A percentile compares a stretch with the other conserved stretches of the same genome.
Evolutionary conservation across 2,113 vertebrate species (phyloP).

Genomic region (Odobenus rosmarus): DNA sequence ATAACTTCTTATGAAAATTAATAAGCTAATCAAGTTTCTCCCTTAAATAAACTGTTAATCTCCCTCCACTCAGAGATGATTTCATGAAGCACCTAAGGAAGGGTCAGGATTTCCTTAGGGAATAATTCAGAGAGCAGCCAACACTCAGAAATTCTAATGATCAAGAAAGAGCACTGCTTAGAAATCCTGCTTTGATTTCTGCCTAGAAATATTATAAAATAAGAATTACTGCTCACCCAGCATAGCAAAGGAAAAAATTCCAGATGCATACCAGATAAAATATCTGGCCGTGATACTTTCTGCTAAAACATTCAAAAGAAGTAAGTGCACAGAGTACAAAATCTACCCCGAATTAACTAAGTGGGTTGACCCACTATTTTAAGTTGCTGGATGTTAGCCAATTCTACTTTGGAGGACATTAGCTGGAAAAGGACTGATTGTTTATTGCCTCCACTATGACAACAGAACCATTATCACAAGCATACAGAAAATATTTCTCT

Average conservation of each 20-base stretch:
- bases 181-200: background rate
- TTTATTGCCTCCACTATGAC: background rate
- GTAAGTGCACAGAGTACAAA: background rate
- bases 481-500: background rate
- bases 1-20: background rate
- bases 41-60: background rate
- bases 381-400: background rate
- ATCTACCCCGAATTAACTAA: background rate
- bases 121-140: background rate
- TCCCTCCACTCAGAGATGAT: background rate
- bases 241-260: background rate
- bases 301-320: background rate
- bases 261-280: background rate
- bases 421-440: background rate
- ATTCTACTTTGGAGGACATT: background rate
- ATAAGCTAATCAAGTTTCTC: background rate
- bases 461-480: background rate
- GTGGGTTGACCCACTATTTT: background rate
- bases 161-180: background rate
- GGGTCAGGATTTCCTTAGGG: background rate
- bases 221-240: background rate
- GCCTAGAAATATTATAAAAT: background rate
- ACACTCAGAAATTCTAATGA: background rate
- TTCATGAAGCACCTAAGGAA: background rate
- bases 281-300: background rate